Evolutionary conservation across 2,797 vertebrate genomes (phyloP), one percentile per base, ranked within the genome.

Genomic region (Scomberomorus guttatus): DNA sequence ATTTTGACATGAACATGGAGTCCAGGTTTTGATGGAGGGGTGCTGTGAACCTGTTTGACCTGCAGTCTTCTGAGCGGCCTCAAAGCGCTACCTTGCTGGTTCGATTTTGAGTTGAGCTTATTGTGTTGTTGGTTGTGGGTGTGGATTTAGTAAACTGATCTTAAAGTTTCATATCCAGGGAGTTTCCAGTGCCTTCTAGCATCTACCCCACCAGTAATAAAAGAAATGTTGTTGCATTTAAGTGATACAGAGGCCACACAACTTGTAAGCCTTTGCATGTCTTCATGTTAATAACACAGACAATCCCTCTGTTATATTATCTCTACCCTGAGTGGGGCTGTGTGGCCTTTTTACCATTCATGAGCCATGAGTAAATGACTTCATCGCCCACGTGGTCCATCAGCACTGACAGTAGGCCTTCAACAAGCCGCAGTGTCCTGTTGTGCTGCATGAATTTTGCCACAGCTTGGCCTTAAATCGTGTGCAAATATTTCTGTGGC

Each of bases 1-100:
- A 58, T 90, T 91, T 82, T 72, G 79, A 85, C 87, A 80, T 81
- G 89, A 92, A 91, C 89, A 90, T 2, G 1, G 1, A 69, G 55
- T 72, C 27, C 34, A 54, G 65, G 7, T 72, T 75, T 75, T 81
- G 72, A 85, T 48, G 55, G 66, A 79, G 44, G 42, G 54, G 44
- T n/a, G 57, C 57, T 44, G 60, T 70, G 82, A 88, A 82, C 82
- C 88, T 0, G 11, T 79, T 63, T 83, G 82, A 89, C 88, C 87
- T 50, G 15, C 34, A 11, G 71, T 55, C 54, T 13, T 42, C 42
- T 24, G 9, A 69, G 2, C 11, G 8, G 14, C 75, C 85, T 57
- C 14, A 42, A 1, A 70, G 74, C 59, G 0, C 17, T 27, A 39
- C 44, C 73, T 55, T 32, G 13, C 72, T n/a, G 65, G 24, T 70